phyloP scores from a whole-genome alignment of 92 coral and sea anemone genomes.

The Zoanthus sociatus region DNA sequence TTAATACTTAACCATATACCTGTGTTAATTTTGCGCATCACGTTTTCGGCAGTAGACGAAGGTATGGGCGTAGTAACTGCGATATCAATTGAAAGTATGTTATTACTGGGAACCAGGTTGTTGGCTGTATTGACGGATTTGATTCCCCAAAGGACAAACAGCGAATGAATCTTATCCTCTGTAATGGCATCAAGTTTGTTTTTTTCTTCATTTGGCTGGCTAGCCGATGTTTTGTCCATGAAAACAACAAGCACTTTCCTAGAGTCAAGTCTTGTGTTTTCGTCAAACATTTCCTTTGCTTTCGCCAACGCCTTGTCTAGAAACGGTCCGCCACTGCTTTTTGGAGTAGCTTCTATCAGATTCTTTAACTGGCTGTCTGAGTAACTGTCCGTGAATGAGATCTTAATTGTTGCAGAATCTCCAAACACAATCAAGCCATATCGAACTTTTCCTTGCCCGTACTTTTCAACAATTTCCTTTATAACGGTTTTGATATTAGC shows the following conservation, averaged over 20 bases:
- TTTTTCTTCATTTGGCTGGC: conserved; percentile 64
- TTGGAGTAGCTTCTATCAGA: conserved; percentile 61
- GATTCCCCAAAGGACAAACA: conserved; percentile 84
- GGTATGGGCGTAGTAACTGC: background rate
- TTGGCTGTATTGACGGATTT: conserved; percentile 14
- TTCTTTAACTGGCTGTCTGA: background rate
- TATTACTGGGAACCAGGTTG: conserved; percentile 5
- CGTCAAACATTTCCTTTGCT: conserved; percentile 48
- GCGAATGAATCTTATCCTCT: conserved; percentile 69
- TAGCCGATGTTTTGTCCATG: conserved; percentile 74
- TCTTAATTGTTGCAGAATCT: conserved; percentile 41
- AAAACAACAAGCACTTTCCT: conserved; percentile 85
- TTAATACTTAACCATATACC: background rate
- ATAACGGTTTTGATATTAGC: conserved; percentile 35
- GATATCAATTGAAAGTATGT: conserved; percentile 9
- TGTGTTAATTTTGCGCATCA: conserved; percentile 24
- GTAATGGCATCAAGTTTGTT: conserved; percentile 62
- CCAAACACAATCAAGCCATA: conserved; percentile 57
- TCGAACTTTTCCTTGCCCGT: conserved; percentile 35
- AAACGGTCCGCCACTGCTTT: conserved; percentile 42
- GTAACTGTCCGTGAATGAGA: conserved; percentile 39
- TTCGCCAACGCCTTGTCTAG: conserved; percentile 51
- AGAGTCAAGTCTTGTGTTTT: conserved; percentile 53
- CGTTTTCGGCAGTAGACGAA: background rate
- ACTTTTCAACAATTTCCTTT: conserved; percentile 42